Percentiles rank a stretch among this genome's conserved stretches.
phyloP scores from a whole-genome alignment of 2,113 vertebrate species.

The Pimephales promelas region DNA sequence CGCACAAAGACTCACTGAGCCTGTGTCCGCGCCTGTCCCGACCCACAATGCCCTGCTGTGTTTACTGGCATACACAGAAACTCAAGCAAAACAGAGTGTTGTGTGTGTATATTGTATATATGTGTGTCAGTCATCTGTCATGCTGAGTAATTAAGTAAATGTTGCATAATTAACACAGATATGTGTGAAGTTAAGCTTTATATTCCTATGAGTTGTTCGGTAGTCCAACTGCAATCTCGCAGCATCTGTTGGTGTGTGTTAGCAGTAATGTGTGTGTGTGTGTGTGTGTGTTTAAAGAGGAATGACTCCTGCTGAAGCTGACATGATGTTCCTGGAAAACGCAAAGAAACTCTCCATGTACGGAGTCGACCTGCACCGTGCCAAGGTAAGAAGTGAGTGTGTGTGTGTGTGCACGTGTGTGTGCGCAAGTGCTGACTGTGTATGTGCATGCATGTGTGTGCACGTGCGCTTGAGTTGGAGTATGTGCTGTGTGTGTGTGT shows the following conservation, averaged over 20 bases:
- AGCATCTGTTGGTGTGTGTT: neutral
- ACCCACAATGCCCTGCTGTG: slow-evolving; percentile 34
- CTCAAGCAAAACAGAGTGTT: neutral
- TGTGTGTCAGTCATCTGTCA: neutral
- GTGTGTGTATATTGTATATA: neutral
- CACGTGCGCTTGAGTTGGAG: no score
- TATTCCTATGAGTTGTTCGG: neutral
- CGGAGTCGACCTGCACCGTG: slow-evolving; percentile 96
- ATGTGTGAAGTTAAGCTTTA: neutral
- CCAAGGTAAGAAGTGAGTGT: slow-evolving; percentile 80
- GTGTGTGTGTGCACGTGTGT: neutral
- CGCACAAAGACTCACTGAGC: slow-evolving; percentile 29
- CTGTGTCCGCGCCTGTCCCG: neutral
- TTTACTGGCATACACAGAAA: neutral
- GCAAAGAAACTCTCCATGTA: slow-evolving; percentile 99
- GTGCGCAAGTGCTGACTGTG: no score
- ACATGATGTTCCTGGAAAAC: slow-evolving; percentile 96
- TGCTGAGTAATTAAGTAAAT: neutral
- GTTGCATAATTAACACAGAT: neutral
- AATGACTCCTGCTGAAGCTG: slow-evolving; percentile 95
- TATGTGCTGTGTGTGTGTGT: no score
- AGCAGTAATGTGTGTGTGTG: slow-evolving; percentile 13
- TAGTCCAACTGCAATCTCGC: neutral
- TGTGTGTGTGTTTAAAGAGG: slow-evolving; percentile 75
- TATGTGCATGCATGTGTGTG: neutral